phyloP scores from a whole-genome alignment of 2,888 invertebrate species.

The Rhogogaster chlorosoma region DNA sequence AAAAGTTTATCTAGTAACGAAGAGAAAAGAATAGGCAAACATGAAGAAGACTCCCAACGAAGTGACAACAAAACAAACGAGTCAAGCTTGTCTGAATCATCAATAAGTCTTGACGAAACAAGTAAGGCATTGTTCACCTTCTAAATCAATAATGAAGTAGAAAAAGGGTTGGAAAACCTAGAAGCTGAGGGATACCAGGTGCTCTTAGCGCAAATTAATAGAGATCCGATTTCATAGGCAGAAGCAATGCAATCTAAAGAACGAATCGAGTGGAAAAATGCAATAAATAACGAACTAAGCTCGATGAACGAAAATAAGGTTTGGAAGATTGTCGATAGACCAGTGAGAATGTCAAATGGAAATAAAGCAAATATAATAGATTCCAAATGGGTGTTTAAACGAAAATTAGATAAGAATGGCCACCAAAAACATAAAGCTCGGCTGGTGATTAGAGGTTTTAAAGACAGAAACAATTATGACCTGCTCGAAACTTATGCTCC shows the following conservation, averaged over 20 bases:
- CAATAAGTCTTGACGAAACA: too few relatives aligned
- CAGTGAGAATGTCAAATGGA: background rate
- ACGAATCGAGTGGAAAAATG: background rate
- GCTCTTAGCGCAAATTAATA: background rate
- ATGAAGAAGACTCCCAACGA: too few relatives aligned
- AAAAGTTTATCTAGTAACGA: too few relatives aligned
- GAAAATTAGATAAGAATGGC: too few relatives aligned
- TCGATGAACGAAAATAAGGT: background rate
- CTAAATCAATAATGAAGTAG: too few relatives aligned
- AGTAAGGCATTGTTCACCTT: too few relatives aligned
- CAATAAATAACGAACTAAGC: background rate
- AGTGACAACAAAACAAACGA: too few relatives aligned
- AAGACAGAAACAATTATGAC: background rate
- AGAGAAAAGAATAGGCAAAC: too few relatives aligned
- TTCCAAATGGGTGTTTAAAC: background rate
- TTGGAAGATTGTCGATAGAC: background rate
- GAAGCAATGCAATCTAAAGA: background rate
- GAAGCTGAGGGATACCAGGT: background rate
- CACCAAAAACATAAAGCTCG: background rate
- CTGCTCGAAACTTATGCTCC: constrained; percentile 47
- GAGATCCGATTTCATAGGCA: background rate
- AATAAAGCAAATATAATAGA: background rate
- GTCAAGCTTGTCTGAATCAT: too few relatives aligned
- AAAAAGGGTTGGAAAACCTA: too few relatives aligned
- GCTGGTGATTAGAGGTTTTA: background rate